These are phyloP conservation scores for Axis porcinus DNA, from an alignment of 2,113 vertebrate species.

Conservation along the genomic window DNA sequence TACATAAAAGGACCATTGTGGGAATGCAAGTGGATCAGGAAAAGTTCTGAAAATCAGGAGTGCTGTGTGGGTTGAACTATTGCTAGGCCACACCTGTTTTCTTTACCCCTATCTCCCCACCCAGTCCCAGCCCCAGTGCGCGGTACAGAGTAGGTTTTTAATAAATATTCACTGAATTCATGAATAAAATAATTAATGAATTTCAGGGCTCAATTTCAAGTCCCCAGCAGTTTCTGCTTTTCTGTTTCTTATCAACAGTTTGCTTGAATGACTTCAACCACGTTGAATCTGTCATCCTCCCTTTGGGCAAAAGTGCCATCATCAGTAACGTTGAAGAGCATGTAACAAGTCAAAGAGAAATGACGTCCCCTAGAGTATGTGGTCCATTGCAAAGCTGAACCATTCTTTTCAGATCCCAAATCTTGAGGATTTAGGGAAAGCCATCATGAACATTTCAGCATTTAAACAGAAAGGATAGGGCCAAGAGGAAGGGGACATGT, in stretches of 20 bases:
- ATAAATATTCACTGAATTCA: conserved; percentile 1
- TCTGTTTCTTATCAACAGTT: not conserved
- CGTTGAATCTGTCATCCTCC: not conserved
- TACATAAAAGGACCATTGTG: not conserved
- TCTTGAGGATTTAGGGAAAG: not conserved
- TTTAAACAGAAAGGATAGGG: not conserved
- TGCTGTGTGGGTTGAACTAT: not conserved
- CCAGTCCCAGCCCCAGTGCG: not conserved
- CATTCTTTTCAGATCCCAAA: not conserved
- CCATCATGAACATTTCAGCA: not conserved
- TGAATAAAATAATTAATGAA: conserved; percentile 15
- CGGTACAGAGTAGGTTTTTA: not conserved
- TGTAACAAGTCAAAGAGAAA: not conserved
- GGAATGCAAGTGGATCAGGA: not conserved
- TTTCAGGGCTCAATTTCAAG: not conserved
- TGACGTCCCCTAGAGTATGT: not conserved
- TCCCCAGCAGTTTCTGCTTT: not conserved
- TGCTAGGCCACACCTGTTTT: not conserved
- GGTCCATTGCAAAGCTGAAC: not conserved
- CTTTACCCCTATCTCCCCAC: not conserved
- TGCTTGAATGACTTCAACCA: not conserved
- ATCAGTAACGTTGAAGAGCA: not conserved
- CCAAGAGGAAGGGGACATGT: not conserved
- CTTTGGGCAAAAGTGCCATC: not conserved
- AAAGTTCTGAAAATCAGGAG: not conserved